Evolutionary conservation across 2,113 vertebrate species (phyloP).

Genomic region (Sturnira hondurensis): DNA sequence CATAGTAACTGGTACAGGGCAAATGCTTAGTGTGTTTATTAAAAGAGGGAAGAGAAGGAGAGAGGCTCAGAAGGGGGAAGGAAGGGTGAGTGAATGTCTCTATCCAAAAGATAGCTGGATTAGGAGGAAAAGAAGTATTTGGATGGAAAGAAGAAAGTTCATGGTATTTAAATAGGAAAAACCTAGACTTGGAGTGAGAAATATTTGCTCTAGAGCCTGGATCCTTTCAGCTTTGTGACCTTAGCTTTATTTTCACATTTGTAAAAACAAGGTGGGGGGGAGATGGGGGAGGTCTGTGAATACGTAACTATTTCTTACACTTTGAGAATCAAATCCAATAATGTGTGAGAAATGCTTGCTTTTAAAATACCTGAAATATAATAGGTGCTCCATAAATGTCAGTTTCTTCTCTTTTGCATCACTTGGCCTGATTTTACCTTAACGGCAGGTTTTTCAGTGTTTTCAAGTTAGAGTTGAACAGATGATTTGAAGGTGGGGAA

Average conservation of each 20-base stretch:
- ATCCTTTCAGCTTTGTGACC: background rate
- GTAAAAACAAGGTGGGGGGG: accelerated
- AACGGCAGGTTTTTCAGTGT: conserved; percentile 26
- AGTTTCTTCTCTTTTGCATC: conserved; percentile 6
- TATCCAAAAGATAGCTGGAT: background rate
- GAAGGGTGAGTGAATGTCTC: background rate
- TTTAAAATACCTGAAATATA: conserved; percentile 31
- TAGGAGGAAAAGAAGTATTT: background rate
- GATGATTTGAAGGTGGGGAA: conserved; percentile 46
- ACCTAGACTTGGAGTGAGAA: background rate
- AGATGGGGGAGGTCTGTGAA: background rate
- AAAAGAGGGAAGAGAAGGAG: background rate
- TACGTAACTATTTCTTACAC: background rate
- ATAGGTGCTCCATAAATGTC: background rate
- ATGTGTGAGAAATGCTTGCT: background rate
- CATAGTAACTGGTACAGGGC: background rate
- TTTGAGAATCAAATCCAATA: conserved; percentile 32
- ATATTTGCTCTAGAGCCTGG: background rate
- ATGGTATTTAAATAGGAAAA: background rate
- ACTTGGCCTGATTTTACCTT: conserved; percentile 50
- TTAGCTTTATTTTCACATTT: conserved; percentile 7
- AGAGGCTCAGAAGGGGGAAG: background rate
- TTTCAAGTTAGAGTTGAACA: conserved; percentile 42
- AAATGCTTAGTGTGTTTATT: background rate
- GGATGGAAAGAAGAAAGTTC: background rate